Conservation (phyloP, 2,113 vertebrate genomes). For the Oncorhynchus tshawytscha region DNA sequence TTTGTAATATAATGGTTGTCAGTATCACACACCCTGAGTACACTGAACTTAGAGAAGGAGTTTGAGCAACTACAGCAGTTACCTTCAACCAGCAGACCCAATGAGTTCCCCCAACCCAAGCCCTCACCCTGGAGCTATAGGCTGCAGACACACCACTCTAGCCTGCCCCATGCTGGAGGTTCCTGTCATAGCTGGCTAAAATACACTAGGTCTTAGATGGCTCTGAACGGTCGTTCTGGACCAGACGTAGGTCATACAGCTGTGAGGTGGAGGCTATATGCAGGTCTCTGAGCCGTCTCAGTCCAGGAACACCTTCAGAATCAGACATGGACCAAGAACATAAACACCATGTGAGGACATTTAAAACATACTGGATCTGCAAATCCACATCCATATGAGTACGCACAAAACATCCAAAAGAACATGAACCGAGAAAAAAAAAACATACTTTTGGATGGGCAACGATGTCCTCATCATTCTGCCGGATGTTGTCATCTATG, state of each 20-base stretch:
- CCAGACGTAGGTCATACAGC: constrained; percentile 79
- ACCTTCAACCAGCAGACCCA: not conserved
- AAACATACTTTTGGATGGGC: constrained; percentile 79
- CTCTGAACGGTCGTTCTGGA: constrained; percentile 83
- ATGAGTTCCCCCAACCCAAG: no score
- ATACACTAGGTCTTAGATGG: constrained; percentile 81
- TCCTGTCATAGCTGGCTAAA: constrained; percentile 80
- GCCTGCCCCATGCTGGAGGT: constrained; percentile 65
- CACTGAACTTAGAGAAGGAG: not conserved
- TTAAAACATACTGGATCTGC: not conserved
- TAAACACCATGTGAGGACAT: not conserved
- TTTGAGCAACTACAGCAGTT: not conserved
- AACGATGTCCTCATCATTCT: constrained; percentile 79
- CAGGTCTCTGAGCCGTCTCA: constrained; percentile 54
- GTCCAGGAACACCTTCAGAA: constrained; percentile 76
- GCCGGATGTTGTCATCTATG: constrained; percentile 87
- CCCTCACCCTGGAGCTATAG: not conserved
- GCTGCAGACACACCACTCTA: constrained; percentile 14
- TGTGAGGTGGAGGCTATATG: constrained; percentile 63
- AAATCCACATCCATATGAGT: not conserved
- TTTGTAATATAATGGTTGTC: not conserved
- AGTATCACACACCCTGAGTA: constrained; percentile 13
- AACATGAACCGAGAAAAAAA: not conserved
- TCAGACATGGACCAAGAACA: not conserved
- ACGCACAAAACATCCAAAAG: no score